phyloP scores from a whole-genome alignment of 2,797 vertebrate species.

The Acanthopagrus latus region DNA sequence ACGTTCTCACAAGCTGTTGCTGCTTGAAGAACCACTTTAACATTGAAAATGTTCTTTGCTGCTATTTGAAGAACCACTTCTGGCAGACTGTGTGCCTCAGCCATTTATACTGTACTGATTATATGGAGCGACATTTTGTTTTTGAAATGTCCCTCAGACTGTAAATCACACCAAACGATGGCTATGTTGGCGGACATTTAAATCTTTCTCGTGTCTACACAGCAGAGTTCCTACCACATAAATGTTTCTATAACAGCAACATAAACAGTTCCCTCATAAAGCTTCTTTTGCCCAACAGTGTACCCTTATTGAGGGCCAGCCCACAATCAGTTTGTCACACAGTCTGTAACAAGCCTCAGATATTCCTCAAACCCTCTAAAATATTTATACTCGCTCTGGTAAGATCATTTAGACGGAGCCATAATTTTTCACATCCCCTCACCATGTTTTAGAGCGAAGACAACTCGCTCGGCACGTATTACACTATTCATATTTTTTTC shows the following conservation, averaged over 20 bases:
- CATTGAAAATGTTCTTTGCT: constrained; percentile 29
- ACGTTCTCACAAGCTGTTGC: constrained; percentile 18
- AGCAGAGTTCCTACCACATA: background rate
- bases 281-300: background rate
- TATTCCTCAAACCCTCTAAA: constrained; percentile 55
- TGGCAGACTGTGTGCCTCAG: background rate
- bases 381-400: constrained; percentile 53
- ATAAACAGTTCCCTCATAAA: constrained; percentile 47
- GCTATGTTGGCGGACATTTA: background rate
- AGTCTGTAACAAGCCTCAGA: constrained; percentile 32
- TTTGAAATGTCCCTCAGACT: constrained; percentile 32
- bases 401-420: constrained; percentile 45
- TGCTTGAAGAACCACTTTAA: constrained; percentile 31
- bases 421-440: constrained; percentile 40
- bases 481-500: constrained; percentile 20
- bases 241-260: constrained; percentile 42
- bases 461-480: constrained; percentile 13
- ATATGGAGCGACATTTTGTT: constrained; percentile 31
- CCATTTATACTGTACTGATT: constrained; percentile 33
- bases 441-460: constrained; percentile 24
- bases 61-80: constrained; percentile 32
- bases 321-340: constrained; percentile 39
- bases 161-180: constrained; percentile 29
- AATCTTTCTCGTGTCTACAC: constrained; percentile 22
- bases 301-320: constrained; percentile 5